Percentiles rank a stretch among this genome's conserved stretches.
Evolutionary conservation across 2,797 vertebrate genomes (phyloP).

Genomic region (Dendrocincla fuliginosa): DNA sequence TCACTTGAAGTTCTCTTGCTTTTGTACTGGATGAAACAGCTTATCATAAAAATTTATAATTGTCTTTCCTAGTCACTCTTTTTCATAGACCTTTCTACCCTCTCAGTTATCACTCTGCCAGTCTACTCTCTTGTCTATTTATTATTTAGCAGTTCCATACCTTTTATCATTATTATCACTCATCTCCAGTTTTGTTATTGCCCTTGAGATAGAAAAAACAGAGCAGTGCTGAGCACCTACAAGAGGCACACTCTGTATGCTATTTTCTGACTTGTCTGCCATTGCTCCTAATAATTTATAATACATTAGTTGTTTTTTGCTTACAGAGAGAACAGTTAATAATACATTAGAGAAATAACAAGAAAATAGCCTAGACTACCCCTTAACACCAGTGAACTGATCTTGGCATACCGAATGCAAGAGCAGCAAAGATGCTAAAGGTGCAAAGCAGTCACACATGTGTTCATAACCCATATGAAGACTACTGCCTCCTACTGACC

Average conservation of each 20-base stretch:
- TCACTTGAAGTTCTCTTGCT: neutral
- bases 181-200: neutral
- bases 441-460: neutral
- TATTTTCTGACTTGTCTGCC: neutral
- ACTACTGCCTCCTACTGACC: neutral
- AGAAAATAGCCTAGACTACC: neutral
- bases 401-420: neutral
- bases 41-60: neutral
- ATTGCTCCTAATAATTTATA: neutral
- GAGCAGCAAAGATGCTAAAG: neutral
- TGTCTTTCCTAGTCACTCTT: neutral
- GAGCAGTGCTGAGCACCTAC: neutral
- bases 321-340: neutral
- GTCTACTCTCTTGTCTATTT: neutral
- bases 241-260: neutral
- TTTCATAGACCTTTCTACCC: neutral
- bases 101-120: neutral
- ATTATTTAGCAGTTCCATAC: neutral
- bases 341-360: neutral
- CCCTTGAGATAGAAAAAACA: neutral
- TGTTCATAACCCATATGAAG: neutral
- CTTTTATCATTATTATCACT: neutral
- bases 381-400: neutral
- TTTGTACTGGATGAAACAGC: neutral
- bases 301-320: neutral